phyloP scores from a whole-genome alignment of 2,113 vertebrate species.

The Pangasianodon gigas region DNA sequence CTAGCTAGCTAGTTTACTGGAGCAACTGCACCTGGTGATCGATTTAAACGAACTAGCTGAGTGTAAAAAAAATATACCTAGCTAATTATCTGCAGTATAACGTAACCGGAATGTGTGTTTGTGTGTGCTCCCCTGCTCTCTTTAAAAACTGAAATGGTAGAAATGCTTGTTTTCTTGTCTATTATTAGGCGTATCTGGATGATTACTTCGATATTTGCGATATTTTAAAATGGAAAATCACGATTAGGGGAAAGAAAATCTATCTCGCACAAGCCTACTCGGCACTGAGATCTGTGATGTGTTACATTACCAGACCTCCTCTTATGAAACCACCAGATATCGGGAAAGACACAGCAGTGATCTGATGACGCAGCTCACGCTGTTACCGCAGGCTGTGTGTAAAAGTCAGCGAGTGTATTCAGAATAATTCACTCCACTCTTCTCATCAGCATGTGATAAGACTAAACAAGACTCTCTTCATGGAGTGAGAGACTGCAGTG shows the following conservation, averaged over 20 bases:
- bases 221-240: too few relatives aligned
- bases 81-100: too few relatives aligned
- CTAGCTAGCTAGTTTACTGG: too few relatives aligned
- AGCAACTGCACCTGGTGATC: too few relatives aligned
- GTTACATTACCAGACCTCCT: not conserved
- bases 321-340: not conserved
- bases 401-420: not conserved
- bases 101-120: too few relatives aligned
- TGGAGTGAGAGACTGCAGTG: not conserved
- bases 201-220: too few relatives aligned
- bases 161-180: too few relatives aligned
- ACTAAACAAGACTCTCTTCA: not conserved
- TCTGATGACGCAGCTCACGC: not conserved
- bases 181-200: too few relatives aligned
- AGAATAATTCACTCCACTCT: not conserved
- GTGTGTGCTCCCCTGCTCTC: too few relatives aligned
- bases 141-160: not conserved
- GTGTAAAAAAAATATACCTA: too few relatives aligned
- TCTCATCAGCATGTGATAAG: constrained; percentile 56
- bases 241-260: too few relatives aligned
- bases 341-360: not conserved
- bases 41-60: not conserved
- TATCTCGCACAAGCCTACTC: not conserved
- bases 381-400: not conserved
- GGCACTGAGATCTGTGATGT: not conserved